phyloP scores from a whole-genome alignment of 2,797 vertebrate species.

The Urocyon cinereoargenteus region DNA sequence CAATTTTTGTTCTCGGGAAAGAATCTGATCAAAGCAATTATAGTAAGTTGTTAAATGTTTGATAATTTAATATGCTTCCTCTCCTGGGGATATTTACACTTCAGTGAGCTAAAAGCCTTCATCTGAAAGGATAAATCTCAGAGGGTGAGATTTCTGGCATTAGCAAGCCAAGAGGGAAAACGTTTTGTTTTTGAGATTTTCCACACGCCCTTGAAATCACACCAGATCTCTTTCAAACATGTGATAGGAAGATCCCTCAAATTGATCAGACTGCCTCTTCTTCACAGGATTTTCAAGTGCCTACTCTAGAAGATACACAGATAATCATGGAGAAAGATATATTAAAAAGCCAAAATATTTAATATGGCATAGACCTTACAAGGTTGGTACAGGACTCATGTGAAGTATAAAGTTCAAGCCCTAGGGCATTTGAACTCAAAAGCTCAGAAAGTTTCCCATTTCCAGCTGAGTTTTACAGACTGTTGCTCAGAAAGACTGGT shows the following conservation, averaged over 20 bases:
- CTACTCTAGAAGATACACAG: background rate
- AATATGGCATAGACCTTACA: background rate
- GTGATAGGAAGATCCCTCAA: background rate
- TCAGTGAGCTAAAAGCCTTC: slow-evolving; percentile 17
- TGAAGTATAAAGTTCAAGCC: background rate
- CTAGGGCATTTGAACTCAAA: background rate
- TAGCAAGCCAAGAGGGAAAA: background rate
- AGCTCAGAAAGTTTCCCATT: background rate
- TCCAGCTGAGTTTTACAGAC: background rate
- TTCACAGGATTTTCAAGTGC: background rate
- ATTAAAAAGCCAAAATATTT: background rate
- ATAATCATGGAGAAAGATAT: background rate
- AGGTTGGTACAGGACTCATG: background rate
- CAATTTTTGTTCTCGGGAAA: background rate
- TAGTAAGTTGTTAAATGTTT: slow-evolving; percentile 56
- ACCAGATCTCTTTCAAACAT: slow-evolving; percentile 11
- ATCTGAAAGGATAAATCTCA: background rate
- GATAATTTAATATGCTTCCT: slow-evolving; percentile 58
- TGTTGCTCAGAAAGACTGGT: background rate
- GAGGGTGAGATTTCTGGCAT: background rate
- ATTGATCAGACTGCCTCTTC: background rate
- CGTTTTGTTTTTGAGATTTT: background rate
- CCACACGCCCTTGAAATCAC: background rate
- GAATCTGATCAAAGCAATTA: slow-evolving; percentile 49
- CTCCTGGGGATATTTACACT: slow-evolving; percentile 56